Conservation (phyloP, 2,113 vertebrate species). For the Nerophis lumbriciformis region DNA sequence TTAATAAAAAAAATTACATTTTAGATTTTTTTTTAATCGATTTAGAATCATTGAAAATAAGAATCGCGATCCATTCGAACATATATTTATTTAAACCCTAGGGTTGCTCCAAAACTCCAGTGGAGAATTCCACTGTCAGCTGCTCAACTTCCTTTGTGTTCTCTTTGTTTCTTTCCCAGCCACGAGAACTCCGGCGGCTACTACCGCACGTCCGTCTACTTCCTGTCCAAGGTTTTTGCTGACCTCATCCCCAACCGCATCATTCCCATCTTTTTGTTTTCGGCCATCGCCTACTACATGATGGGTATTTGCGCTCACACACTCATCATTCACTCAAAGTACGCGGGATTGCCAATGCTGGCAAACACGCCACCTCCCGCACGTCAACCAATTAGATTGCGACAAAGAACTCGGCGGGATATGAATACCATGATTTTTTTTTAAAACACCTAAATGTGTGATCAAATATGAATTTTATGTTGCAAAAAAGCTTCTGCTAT, state of each 20-base stretch:
- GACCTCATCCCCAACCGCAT: constrained; percentile 76
- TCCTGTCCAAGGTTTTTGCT: constrained; percentile 70
- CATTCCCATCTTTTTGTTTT: constrained; percentile 69
- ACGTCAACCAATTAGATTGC: no score
- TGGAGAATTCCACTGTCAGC: neutral
- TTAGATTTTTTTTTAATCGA: no score
- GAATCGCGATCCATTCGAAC: no score
- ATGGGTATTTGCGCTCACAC: constrained; percentile 62
- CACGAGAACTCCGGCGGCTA: constrained; percentile 71
- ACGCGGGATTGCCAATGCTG: neutral
- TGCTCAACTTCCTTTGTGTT: neutral
- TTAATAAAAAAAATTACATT: no score
- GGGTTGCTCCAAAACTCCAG: no score
- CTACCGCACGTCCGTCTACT: constrained; percentile 69
- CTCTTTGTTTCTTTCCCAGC: constrained; percentile 31
- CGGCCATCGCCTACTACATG: constrained; percentile 75
- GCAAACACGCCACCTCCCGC: neutral
- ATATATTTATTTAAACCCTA: no score
- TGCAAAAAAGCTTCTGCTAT: no score
- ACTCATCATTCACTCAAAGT: neutral
- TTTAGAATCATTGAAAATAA: no score
- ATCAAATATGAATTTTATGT: no score
- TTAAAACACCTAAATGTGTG: no score
- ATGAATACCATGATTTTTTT: no score
- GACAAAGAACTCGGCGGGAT: no score